These are phyloP conservation scores for Neosilurus mollespiculum DNA, from an alignment of 2,797 vertebrate species.

Conservation along the genomic window DNA sequence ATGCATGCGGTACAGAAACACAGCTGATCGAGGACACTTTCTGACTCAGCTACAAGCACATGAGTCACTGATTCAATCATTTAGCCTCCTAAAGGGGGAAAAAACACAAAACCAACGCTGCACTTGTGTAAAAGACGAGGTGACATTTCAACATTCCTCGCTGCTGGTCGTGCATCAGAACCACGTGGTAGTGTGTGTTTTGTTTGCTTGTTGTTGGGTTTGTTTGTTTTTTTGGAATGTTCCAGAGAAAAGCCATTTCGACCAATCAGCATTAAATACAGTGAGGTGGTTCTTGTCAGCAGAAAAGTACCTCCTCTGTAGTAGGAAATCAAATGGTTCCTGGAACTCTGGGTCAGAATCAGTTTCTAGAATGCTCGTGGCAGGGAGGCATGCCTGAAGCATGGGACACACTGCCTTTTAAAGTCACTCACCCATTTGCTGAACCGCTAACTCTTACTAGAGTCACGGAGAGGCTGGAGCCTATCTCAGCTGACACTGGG, in stretches of 20 bases:
- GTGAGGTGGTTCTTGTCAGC: background rate
- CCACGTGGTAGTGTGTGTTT: background rate
- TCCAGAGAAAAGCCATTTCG: background rate
- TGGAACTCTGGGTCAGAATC: background rate
- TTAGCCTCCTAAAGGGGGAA: background rate
- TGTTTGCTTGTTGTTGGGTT: background rate
- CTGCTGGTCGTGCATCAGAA: background rate
- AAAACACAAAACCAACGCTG: background rate
- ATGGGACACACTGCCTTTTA: background rate
- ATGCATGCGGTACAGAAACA: background rate
- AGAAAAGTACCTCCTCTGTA: background rate
- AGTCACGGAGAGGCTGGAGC: no score
- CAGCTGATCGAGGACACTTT: background rate
- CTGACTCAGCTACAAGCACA: background rate
- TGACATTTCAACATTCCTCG: background rate
- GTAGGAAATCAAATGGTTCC: background rate
- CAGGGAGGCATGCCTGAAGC: background rate
- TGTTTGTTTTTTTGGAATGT: background rate
- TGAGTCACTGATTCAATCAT: background rate
- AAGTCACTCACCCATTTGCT: background rate
- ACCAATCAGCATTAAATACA: background rate
- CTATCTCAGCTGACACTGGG: no score
- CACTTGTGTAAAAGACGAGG: background rate
- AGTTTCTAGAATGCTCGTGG: background rate
- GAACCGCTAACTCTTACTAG: no score